Evolutionary conservation across 2,113 vertebrate species (phyloP), one percentile per base, ranked within the genome.

Genomic region (Chlamydotis undulata): DNA sequence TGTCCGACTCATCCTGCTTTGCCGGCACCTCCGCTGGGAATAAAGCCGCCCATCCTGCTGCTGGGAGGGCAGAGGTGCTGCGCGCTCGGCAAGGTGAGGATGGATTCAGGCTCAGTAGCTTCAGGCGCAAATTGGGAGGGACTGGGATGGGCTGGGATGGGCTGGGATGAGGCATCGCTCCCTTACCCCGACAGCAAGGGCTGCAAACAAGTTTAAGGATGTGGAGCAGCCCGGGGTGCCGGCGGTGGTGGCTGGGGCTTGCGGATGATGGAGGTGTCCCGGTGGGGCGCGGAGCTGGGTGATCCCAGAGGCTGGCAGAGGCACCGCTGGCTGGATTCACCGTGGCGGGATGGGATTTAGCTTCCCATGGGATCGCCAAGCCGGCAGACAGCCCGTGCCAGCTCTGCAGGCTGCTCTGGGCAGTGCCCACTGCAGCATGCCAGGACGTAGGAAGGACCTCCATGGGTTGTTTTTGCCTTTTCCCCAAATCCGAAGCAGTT

Each of bases 1-100:
- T 89, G 89, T 92, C 93, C 87, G 65, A 92, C 94, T 97, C 96
- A 97, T 96, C 96, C 95, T 92, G 96, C 91, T 96, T 75, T 91
- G 87, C 94, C 12, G 39, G 94, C 90, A 79, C 22, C 22, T 91
- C 78, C 6, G 0, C 37, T 4, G 61, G 86, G 64, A 95, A 97
- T 97, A 97, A 97, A 97, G 37, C 89, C 8, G 1, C 74, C 73
- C 24, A 0, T 74, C 93, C 94, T 64, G 94, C 64, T 37, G 47
- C 93, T 0, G 19, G 56, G 12, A 91, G 33, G 9, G 52, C 89
- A 95, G 93, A 97, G 57, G 69, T 6, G 69, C 74, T 19, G 43
- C 8, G 0, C 15, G 0, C 22, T 60, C 1, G 1, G 29, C 69
- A 29, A 50, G 91, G 95, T 71, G 68, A 96, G 96, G 94, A 95